These are phyloP conservation scores for Nannoperca obscura DNA, from an alignment of 2,797 vertebrate genomes.

Conservation along the genomic window DNA sequence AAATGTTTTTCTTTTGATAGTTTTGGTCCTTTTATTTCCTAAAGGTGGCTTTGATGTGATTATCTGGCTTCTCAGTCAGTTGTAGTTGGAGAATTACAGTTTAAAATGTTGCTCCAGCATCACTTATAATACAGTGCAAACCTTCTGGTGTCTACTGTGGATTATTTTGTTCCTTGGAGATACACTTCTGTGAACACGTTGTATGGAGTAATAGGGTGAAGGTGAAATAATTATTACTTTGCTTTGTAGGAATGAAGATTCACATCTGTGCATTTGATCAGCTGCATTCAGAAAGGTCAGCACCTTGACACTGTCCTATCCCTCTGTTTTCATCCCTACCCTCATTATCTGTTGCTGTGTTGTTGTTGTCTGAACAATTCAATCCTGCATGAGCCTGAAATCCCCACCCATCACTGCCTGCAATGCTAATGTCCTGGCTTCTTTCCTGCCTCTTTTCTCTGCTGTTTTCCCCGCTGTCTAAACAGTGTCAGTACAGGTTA, in stretches of 20 bases:
- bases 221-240: constrained; percentile 19
- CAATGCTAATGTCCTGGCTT: constrained; percentile 34
- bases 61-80: constrained; percentile 12
- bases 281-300: constrained; percentile 34
- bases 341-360: constrained; percentile 30
- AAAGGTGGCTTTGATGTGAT: not conserved
- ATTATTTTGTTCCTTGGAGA: not conserved
- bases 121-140: not conserved
- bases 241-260: constrained; percentile 20
- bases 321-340: constrained; percentile 13
- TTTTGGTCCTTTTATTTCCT: constrained; percentile 14
- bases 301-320: not conserved
- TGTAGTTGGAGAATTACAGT: not conserved
- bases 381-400: constrained; percentile 16
- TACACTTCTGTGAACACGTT: constrained; percentile 1
- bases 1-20: constrained; percentile 10
- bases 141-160: not conserved
- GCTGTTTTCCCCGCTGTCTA: constrained; percentile 49
- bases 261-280: constrained; percentile 1
- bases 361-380: constrained; percentile 25
- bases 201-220: not conserved
- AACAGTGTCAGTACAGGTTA: constrained; percentile 67
- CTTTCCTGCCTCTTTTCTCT: constrained; percentile 27
- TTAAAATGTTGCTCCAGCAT: not conserved
- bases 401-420: constrained; percentile 38